Base-by-base conservation (phyloP, 2,797 vertebrate genomes). In the Naso thynnoides region DNA sequence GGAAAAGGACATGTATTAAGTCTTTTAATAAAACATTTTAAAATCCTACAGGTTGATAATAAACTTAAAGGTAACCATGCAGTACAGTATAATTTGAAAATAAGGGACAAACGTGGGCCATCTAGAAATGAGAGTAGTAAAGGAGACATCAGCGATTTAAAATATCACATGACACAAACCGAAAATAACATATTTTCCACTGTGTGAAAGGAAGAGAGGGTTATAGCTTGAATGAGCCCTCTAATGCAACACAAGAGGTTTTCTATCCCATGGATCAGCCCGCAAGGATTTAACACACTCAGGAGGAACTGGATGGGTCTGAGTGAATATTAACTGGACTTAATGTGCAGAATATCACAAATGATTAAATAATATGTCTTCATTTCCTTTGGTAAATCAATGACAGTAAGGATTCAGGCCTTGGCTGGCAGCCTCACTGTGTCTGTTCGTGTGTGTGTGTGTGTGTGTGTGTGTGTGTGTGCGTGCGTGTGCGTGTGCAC, bases 141-240 rank as follows among this genome's bases (percentile, higher is more conserved):
- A 70, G 3, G 42, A 64, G 9, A 41, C 13, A 5, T 36, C 18
- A 36, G 8, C 7, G 49, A 76, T 56, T 67, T 52, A 56, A 73
- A 79, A 41, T 3, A 61, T 9, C 41, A 44, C 36, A 41, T 54
- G 16, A 64, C 23, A 73, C 27, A 72, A 29, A 70, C 2, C 56
- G 27, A 52, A 76, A 56, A 69, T 72, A 55, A 78, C 71, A 66
- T 57, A 62, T 75, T 76, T 78, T 68, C 66, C 59, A 47, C 78
- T 81, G 76, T 82, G 76, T 89, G 88, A 86, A 88, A 86, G 81
- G 86, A 89, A 88, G 82, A 83, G 65, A 61, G 50, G 59, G 75
- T 71, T 75, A 87, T 87, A 85, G 65, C 44, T 66, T 42, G 50
- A 66, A 62, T 77, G 73, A 84, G 54, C 62, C 73, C 71, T 67